Base-by-base conservation (phyloP, 2,113 vertebrate species). In the Planiliza haematocheilus region DNA sequence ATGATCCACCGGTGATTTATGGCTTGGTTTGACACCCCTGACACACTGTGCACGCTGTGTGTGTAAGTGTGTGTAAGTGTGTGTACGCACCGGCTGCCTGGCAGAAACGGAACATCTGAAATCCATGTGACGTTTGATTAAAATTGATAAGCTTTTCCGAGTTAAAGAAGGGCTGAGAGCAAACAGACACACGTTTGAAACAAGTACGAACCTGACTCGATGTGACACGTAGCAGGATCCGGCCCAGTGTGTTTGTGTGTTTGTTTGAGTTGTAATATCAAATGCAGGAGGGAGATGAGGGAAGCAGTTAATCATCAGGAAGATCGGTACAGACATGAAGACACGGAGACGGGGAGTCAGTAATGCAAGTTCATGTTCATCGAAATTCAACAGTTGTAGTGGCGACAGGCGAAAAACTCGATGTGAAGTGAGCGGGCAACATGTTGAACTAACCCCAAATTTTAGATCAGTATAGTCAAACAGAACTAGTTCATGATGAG, bases 1-100 rank as follows among this genome's bases (percentile, higher is more conserved):
- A 43, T 71, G 57, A 86, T 70, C 61, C 51, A 50, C 55, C 18
- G 9, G 41, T 89, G 91, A 93, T 93, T 92, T 85, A 92, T 79
- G 64, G 63, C 58, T 57, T 2, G 21, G 71, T 85, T 76, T 79
- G 73, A 91, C 85, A 83, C 69, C 74, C 65, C 50, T 85, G 87
- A 84, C 81, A 86, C 74, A 64, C 49, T 62, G 51, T 48, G 48
- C 30, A 7, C 24, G 43, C 7, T 24, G 59, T 50, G 58, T 60
- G 21, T 48, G 61, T 72, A 50, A 68, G 34, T 52, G 42, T 41
- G 17, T 49, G 50, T 57, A 58, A 39, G 60, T 38, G 37, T 56
- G 43, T 68, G 61, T 66, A 46, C 5, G 24, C 24, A 5, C 24
- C 24, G 24, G n/a, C 24, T 61, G 60, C 56, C 53, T 51, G 53